A percentile compares a stretch with the other conserved stretches of the same genome.
Conservation (phyloP, 2,113 vertebrate species). For the Neodon shergylaensis region DNA sequence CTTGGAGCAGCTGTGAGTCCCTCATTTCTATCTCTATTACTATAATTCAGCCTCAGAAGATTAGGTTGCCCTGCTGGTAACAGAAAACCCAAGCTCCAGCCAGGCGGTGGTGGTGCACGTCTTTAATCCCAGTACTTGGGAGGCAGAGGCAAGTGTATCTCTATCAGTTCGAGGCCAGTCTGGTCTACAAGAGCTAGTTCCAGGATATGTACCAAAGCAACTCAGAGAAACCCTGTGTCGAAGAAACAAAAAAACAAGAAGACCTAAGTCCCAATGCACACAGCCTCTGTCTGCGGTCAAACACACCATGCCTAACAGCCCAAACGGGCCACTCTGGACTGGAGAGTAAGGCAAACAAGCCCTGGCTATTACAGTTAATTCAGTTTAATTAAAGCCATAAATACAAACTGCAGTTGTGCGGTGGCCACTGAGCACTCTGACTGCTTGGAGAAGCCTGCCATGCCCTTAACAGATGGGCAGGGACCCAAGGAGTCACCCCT, state of each 20-base stretch:
- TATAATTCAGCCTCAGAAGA: not conserved
- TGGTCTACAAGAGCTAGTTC: too few species aligned
- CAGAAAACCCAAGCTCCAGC: not conserved
- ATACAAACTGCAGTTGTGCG: conserved; percentile 25
- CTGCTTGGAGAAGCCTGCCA: not conserved
- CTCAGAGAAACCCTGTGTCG: too few species aligned
- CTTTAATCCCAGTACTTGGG: too few species aligned
- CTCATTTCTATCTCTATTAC: not conserved
- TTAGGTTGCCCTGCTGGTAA: not conserved
- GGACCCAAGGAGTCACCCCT: conserved; percentile 13
- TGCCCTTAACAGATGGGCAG: conserved; percentile 71
- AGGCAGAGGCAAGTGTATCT: too few species aligned
- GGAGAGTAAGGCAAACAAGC: conserved; percentile 61
- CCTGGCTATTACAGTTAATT: conserved; percentile 56
- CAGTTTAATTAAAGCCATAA: conserved; percentile 74
- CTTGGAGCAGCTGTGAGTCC: not conserved
- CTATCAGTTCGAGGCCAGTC: too few species aligned
- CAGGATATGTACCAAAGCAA: too few species aligned
- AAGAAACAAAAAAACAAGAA: too few species aligned
- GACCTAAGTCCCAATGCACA: not conserved
- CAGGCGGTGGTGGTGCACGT: too few species aligned
- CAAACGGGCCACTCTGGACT: not conserved
- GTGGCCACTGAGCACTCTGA: conserved; percentile 28
- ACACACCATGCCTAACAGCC: not conserved
- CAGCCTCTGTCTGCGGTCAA: not conserved